Base-by-base conservation (phyloP, 2,797 vertebrate species). In the Hephaestus fuliginosus region DNA sequence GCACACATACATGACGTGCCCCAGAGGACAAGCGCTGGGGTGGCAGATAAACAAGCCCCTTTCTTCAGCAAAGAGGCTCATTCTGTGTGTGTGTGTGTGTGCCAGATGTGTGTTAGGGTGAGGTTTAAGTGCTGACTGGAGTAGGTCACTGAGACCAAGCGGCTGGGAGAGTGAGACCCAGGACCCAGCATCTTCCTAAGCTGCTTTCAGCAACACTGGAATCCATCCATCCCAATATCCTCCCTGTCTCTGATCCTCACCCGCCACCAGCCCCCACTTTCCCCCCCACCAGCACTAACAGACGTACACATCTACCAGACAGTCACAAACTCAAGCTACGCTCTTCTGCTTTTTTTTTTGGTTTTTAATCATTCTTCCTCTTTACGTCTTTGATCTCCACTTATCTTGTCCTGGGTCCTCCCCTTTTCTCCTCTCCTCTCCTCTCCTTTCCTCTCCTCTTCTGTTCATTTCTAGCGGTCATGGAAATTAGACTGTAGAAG, bases 31-130 rank as follows among this genome's bases (percentile, higher is more conserved):
- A 86, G 88, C 73, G 87, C 90, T 92, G 92, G 82, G 81, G 82
- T 83, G 81, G 78, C 83, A 93, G 93, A 95, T 93, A 92, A 94
- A 94, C 77, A 41, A 80, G 81, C 74, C 81, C 57, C 74, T 78
- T 83, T 84, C 86, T 87, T 78, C 79, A 70, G 72, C 71, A 74
- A 88, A 81, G 81, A 89, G 81, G 81, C 85, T 80, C 81, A 65
- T 57, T 83, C 36, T 70, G 15, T 73, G 30, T 66, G 64, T 80
- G 81, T 72, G 77, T 64, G 57, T 71, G 56, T 67, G 70, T 55
- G 25, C 25, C 25, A 25, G 56, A 22, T 84, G 65, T 67, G 70
- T 57, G 62, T 72, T 70, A 65, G 80, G 76, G 66, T 84, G 78
- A 66, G 88, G 57, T 91, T 90, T 89, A 90, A 92, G 79, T 83